Conservation (phyloP, 2,888 invertebrate genomes). For the Eristalis arbustorum region DNA sequence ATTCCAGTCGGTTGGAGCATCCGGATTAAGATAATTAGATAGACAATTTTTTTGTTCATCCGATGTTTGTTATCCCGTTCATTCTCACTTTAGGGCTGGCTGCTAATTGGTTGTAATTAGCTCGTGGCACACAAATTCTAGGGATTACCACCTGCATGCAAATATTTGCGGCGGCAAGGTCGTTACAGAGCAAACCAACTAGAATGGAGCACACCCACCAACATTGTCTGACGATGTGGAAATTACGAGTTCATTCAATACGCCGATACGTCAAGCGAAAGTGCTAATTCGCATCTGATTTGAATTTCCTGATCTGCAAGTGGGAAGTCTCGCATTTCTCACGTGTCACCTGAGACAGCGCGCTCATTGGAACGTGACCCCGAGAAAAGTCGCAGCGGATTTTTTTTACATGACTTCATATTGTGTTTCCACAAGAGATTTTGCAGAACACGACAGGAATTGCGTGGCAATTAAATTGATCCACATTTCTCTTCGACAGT, state of each 20-base stretch:
- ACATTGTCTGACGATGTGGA: neutral
- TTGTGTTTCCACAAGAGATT: too few species aligned
- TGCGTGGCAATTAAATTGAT: constrained; percentile 52
- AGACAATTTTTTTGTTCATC: neutral
- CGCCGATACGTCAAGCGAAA: too few species aligned
- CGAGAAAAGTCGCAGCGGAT: neutral
- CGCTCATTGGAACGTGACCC: neutral
- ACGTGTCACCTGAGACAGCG: neutral
- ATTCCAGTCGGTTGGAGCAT: neutral
- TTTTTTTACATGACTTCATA: too few species aligned
- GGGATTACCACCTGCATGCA: neutral
- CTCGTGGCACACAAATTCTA: neutral
- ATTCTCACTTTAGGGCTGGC: neutral
- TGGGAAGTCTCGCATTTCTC: neutral
- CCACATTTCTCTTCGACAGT: constrained; percentile 14
- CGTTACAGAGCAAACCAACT: neutral
- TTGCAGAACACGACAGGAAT: constrained; percentile 28
- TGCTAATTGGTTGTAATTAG: neutral
- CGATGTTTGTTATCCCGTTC: neutral
- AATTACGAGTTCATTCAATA: neutral
- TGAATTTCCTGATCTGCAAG: neutral
- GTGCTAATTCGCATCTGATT: neutral
- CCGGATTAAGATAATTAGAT: neutral
- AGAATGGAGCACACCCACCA: neutral
- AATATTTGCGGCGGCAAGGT: neutral